Base-by-base conservation (phyloP, 2,888 invertebrate species). In the Tridacna gigas region DNA sequence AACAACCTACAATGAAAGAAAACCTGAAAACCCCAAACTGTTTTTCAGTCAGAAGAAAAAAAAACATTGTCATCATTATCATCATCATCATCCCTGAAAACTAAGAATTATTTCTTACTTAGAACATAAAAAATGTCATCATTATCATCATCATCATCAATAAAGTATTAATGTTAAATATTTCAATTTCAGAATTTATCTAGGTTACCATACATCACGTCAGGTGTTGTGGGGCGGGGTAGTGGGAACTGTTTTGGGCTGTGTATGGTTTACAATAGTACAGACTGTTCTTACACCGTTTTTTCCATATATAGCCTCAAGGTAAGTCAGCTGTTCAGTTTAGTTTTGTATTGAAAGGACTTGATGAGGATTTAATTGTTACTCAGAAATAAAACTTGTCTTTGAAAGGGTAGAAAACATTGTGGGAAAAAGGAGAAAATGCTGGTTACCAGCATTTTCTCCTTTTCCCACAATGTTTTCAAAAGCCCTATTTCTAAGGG, bases 221-320 rank as follows among this genome's bases (percentile, higher is more conserved):
- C 98, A 98, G 95, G 98, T 98, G 82, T 91, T 97, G 25, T 97
- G 97, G 92, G 98, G 98, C 79, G 96, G 96, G 47, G 85, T 97
- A 48, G 95, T 97, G 83, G 98, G 98, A 74, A 95, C 96, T 80
- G 84, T 97, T 81, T 96, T 97, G 94, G 98, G 97, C 86, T 96
- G 96, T 78, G 89, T 97, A 86, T 98, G 98, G 98, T 98, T 98
- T 95, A 95, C 96, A 84, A 93, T 97, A 77, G 97, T 97, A 61
- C 97, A 98, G 93, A 95, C 97, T 92, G 95, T 97, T 84, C 96
- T 98, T 84, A 97, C 98, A 80, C 98, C 98, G 75, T 95, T 97
- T 88, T 98, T 98, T 95, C 98, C 98, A 73, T 96, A 97, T 91
- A 96, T 98, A 91, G 97, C 97, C 28, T 96, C 97, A 89, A 97